Conservation (phyloP, 2,113 vertebrate species). For the Collichthys lucidus region DNA sequence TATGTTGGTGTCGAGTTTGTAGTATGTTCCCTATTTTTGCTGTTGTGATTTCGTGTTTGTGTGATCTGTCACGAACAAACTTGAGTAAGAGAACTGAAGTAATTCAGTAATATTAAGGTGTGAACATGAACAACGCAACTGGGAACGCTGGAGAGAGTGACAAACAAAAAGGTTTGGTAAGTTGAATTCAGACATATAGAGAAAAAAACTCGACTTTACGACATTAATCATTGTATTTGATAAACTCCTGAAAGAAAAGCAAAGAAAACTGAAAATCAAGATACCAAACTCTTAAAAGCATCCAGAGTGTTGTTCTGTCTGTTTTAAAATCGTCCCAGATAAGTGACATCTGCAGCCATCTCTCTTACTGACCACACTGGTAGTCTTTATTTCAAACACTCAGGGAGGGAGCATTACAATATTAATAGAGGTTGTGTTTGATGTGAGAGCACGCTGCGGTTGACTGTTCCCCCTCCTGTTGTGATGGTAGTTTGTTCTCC, state of each 20-base stretch:
- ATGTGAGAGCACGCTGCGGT: conserved; percentile 72
- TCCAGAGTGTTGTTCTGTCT: not conserved
- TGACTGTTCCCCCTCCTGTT: conserved; percentile 80
- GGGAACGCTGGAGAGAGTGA: not conserved
- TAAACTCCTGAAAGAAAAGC: not conserved
- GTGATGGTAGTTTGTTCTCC: conserved; percentile 81
- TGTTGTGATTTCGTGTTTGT: not conserved
- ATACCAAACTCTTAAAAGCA: not conserved
- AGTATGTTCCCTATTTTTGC: not conserved
- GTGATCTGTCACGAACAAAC: not conserved
- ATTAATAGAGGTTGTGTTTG: conserved; percentile 77
- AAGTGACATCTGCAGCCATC: conserved; percentile 45
- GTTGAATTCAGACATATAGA: not conserved
- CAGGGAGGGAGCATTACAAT: conserved; percentile 70
- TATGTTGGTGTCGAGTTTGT: conserved; percentile 14
- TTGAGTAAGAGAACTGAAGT: conserved; percentile 2
- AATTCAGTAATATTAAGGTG: not conserved
- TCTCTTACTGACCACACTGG: conserved; percentile 60
- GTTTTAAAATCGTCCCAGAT: conserved; percentile 18
- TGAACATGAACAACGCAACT: not conserved
- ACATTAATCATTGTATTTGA: not conserved
- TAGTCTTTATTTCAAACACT: conserved; percentile 59
- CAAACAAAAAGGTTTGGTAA: not conserved
- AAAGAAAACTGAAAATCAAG: not conserved
- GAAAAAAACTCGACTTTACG: not conserved